Evolutionary conservation across 2,888 invertebrate species (phyloP).

Genomic region (Ramazzottius varieornatus): DNA sequence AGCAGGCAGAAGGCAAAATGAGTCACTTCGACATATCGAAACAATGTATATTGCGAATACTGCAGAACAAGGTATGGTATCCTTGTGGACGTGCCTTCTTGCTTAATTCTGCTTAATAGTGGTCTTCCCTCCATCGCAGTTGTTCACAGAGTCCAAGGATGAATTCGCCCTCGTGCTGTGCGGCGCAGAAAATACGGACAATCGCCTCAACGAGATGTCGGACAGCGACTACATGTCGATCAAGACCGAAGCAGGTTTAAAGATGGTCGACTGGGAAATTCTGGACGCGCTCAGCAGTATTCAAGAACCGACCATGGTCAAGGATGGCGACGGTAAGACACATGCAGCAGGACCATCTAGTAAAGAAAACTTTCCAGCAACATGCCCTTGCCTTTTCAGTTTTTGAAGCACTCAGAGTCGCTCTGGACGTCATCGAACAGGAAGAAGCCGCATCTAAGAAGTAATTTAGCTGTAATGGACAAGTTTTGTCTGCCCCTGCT

Average conservation of each 20-base stretch:
- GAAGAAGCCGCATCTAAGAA: background rate
- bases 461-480: no score
- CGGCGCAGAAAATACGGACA: slow-evolving; percentile 34
- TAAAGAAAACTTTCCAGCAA: no score
- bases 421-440: slow-evolving; percentile 4
- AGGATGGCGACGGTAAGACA: slow-evolving; percentile 14
- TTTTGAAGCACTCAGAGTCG: background rate
- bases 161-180: slow-evolving; percentile 36
- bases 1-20: background rate
- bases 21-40: background rate
- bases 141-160: slow-evolving; percentile 38
- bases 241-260: slow-evolving; percentile 28
- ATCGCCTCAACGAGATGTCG: slow-evolving; percentile 21
- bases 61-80: background rate
- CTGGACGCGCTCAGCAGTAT: slow-evolving; percentile 21
- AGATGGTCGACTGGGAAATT: slow-evolving; percentile 35
- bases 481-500: background rate
- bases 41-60: background rate
- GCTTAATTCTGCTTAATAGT: background rate
- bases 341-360: no score
- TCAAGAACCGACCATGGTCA: slow-evolving; percentile 19
- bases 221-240: slow-evolving; percentile 31
- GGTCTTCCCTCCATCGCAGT: slow-evolving; percentile 20
- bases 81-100: background rate
- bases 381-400: background rate